Conservation (phyloP, 1,140 invertebrate genomes). For the Saxidomus purpurata region DNA sequence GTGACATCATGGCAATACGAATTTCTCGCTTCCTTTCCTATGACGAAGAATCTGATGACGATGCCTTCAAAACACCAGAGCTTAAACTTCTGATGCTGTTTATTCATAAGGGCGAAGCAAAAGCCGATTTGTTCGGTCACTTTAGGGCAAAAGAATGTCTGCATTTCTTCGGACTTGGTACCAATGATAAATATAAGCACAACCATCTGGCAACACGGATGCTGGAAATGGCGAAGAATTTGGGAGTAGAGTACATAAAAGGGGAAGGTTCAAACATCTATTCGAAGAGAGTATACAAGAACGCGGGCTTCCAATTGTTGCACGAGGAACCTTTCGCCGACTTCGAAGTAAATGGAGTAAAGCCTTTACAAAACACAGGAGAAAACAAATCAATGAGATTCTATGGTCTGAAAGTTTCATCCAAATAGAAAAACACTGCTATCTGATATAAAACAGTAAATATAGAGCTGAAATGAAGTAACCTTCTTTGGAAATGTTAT, state of each 20-base stretch:
- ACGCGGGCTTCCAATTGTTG: not conserved
- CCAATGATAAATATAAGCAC: not conserved
- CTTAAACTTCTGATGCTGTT: not conserved
- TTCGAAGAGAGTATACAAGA: conserved; percentile 22
- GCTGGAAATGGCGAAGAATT: not conserved
- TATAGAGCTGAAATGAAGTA: too few species aligned
- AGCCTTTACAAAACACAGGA: not conserved
- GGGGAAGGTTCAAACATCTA: not conserved
- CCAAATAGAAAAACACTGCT: not conserved
- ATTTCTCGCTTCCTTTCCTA: not conserved
- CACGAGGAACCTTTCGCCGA: conserved; percentile 6
- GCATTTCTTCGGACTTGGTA: not conserved
- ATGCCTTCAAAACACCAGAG: not conserved
- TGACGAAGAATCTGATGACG: not conserved
- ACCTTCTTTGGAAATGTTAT: too few species aligned
- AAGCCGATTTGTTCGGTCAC: not conserved
- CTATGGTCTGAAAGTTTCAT: not conserved
- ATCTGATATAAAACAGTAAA: too few species aligned
- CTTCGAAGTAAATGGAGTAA: conserved; percentile 8
- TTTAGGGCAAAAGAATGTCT: conserved; percentile 8
- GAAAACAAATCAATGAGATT: not conserved
- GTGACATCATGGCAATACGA: conserved; percentile 3
- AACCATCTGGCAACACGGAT: not conserved
- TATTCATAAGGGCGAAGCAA: not conserved
- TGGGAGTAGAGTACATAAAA: not conserved